Evolutionary conservation across 2,888 invertebrate species (phyloP).

Genomic region (Amblyjoppa proteus): DNA sequence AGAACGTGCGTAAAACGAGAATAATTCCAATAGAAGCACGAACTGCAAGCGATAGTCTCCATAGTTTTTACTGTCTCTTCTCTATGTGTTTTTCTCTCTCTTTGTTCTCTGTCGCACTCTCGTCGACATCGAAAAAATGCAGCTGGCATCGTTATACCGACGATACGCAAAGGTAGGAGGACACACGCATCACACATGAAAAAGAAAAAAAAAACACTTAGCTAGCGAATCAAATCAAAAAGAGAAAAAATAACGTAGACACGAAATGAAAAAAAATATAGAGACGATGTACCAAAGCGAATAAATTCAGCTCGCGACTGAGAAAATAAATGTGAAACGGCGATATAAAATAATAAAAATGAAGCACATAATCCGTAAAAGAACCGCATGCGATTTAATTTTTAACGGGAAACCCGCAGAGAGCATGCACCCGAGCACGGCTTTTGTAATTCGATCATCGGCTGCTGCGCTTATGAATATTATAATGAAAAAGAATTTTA

Average conservation of each 20-base stretch:
- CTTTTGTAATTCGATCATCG: conserved; percentile 58
- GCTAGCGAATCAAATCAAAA: conserved; percentile 14
- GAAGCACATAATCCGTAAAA: neutral
- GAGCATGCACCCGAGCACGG: conserved; percentile 53
- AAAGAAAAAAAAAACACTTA: conserved; percentile 31
- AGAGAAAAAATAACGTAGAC: conserved; percentile 15
- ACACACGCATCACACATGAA: conserved; percentile 37
- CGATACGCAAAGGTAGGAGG: conserved; percentile 84
- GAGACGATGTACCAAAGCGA: neutral
- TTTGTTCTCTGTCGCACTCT: conserved; percentile 82
- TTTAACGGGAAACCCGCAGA: conserved; percentile 19
- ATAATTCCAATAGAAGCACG: conserved; percentile 57
- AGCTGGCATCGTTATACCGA: conserved; percentile 85
- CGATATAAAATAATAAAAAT: conserved; percentile 1
- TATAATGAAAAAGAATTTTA: neutral
- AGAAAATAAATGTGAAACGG: neutral
- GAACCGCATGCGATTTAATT: conserved; percentile 1
- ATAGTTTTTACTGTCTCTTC: conserved; percentile 60
- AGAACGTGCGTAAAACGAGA: conserved; percentile 5
- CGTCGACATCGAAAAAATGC: conserved; percentile 73
- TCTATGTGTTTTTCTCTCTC: conserved; percentile 80
- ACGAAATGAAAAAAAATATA: conserved; percentile 5
- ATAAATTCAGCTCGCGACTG: conserved; percentile 2
- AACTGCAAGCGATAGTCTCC: conserved; percentile 70
- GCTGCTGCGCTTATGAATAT: conserved; percentile 44